These are phyloP conservation scores for Amiota minor DNA, from an alignment of 2,888 invertebrate genomes.

Conservation along the genomic window DNA sequence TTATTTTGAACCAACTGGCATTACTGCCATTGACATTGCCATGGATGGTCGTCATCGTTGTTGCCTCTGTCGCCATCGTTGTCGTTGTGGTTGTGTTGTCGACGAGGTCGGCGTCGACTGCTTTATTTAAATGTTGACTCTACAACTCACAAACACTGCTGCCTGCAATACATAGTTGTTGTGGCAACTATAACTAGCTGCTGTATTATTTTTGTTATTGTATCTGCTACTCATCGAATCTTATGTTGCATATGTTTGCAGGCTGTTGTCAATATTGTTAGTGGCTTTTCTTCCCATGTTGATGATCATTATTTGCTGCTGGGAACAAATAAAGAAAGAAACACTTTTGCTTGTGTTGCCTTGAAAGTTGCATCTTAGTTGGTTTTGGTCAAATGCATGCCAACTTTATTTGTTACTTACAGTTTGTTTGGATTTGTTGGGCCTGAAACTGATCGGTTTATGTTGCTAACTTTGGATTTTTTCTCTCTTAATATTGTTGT, in stretches of 20 bases:
- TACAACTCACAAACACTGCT: conserved; percentile 7
- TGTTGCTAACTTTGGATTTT: background rate
- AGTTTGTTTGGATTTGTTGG: conserved; percentile 12
- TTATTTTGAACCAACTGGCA: conserved; percentile 13
- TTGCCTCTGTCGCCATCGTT: conserved; percentile 29
- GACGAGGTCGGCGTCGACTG: background rate
- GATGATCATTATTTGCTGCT: conserved; percentile 49
- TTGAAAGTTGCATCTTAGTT: background rate
- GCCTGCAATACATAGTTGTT: conserved; percentile 29
- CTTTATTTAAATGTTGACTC: conserved; percentile 13
- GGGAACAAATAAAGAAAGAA: conserved; percentile 9
- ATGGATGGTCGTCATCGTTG: conserved; percentile 14
- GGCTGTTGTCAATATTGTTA: conserved; percentile 13
- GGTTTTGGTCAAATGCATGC: background rate
- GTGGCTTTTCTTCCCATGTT: conserved; percentile 19
- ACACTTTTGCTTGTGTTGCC: conserved; percentile 23
- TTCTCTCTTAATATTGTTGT: background rate
- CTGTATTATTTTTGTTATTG: background rate
- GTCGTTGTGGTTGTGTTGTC: conserved; percentile 32
- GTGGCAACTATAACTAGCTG: conserved; percentile 30
- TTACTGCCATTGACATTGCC: conserved; percentile 28
- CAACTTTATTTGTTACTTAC: background rate
- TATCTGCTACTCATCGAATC: background rate
- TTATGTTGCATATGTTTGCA: background rate
- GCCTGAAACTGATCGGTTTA: conserved; percentile 6